phyloP scores from a whole-genome alignment of 2,113 vertebrate genomes.

The Ramphastos sulfuratus region DNA sequence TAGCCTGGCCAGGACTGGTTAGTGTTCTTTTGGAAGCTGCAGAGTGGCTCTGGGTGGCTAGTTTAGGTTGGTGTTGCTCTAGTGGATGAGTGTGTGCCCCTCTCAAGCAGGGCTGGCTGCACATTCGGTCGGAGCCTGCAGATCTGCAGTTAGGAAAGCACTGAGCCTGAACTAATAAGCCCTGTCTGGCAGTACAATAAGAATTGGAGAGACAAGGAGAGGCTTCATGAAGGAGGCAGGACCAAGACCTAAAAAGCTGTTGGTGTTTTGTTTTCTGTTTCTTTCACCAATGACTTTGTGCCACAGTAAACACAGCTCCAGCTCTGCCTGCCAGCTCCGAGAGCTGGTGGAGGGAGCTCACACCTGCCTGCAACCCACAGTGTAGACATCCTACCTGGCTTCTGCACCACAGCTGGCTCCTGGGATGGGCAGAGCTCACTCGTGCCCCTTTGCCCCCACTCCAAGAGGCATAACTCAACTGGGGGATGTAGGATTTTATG shows the following conservation, averaged over 20 bases:
- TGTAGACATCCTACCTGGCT: neutral
- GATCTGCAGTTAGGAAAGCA: neutral
- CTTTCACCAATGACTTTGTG: slow-evolving; percentile 10
- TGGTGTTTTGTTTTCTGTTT: slow-evolving; percentile 45
- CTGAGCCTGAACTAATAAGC: neutral
- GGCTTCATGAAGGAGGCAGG: neutral
- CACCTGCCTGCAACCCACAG: slow-evolving; percentile 20
- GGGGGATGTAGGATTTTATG: neutral
- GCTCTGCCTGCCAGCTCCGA: neutral
- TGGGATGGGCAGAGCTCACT: neutral
- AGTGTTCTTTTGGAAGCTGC: no score
- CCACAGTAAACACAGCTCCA: slow-evolving; percentile 20
- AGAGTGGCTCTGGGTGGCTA: no score
- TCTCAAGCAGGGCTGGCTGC: neutral
- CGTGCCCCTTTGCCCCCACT: neutral
- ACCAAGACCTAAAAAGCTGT: neutral
- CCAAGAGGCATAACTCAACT: neutral
- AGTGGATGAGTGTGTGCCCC: no score
- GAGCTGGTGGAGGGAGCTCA: neutral
- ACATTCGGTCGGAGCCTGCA: neutral
- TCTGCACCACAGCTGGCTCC: neutral
- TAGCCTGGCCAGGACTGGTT: no score
- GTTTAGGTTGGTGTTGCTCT: no score
- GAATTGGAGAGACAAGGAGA: neutral
- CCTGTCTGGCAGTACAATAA: neutral